These are phyloP conservation scores for Pangasianodon gigas DNA, from an alignment of 2,113 vertebrate genomes.

Conservation along the genomic window DNA sequence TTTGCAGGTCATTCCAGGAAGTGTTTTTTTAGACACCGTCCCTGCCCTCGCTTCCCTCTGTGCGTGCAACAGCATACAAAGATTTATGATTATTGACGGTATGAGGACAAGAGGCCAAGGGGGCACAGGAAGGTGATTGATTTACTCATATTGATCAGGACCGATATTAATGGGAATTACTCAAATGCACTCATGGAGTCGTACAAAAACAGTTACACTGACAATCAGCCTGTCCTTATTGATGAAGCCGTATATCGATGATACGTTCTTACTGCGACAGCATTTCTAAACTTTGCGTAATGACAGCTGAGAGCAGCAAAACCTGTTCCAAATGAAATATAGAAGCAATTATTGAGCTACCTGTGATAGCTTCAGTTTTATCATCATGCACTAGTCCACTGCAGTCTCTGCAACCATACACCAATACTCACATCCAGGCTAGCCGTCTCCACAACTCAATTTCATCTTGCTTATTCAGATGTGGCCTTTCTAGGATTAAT, in stretches of 20 bases:
- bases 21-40: background rate
- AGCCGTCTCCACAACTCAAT: background rate
- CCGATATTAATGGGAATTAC: constrained; percentile 46
- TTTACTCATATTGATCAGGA: constrained; percentile 46
- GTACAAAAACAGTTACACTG: constrained; percentile 9
- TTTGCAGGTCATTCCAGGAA: constrained; percentile 21
- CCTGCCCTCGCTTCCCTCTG: background rate
- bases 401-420: background rate
- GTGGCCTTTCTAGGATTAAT: background rate
- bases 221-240: background rate
- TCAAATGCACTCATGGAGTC: constrained; percentile 45
- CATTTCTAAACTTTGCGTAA: background rate
- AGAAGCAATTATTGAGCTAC: background rate
- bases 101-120: constrained; percentile 42
- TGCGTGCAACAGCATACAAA: constrained; percentile 7
- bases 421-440: background rate
- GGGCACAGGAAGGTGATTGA: constrained; percentile 1
- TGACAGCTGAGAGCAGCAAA: background rate
- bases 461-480: background rate
- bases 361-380: background rate
- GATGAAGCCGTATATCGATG: background rate
- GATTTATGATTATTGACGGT: constrained; percentile 49
- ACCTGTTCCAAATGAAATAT: background rate
- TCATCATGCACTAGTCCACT: background rate
- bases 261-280: background rate